These are phyloP conservation scores for Anthoptus insignis DNA, from an alignment of 2,888 invertebrate genomes.

Conservation along the genomic window DNA sequence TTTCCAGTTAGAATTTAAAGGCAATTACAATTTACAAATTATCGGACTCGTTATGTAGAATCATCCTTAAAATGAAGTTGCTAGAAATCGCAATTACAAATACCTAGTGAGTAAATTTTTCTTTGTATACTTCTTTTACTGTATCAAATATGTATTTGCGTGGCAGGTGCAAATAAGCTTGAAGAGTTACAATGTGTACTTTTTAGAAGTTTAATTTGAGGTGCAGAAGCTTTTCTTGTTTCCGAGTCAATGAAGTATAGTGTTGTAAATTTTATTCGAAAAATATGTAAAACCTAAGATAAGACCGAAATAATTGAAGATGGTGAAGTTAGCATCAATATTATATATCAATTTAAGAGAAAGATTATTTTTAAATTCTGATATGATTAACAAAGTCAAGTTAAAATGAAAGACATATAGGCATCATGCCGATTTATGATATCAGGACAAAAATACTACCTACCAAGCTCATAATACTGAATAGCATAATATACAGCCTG, in stretches of 20 bases:
- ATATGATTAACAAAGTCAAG: neutral
- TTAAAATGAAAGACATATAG: neutral
- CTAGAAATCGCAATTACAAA: no score
- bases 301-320: no score
- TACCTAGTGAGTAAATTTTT: no score
- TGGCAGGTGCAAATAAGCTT: neutral
- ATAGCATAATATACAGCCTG: conserved; percentile 18
- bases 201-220: neutral
- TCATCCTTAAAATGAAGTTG: no score
- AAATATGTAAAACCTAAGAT: no score
- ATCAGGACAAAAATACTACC: conserved; percentile 7
- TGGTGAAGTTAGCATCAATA: no score
- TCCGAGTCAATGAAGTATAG: neutral
- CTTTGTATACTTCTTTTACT: no score
- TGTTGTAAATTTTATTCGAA: neutral
- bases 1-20: no score
- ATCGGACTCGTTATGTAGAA: no score
- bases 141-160: neutral
- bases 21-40: no score
- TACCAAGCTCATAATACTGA: conserved; percentile 8
- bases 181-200: neutral
- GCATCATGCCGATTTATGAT: conserved; percentile 11
- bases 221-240: neutral
- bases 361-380: neutral
- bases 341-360: no score